phyloP scores from a whole-genome alignment of 1,140 invertebrate genomes.

The Neodiprion pinetum region DNA sequence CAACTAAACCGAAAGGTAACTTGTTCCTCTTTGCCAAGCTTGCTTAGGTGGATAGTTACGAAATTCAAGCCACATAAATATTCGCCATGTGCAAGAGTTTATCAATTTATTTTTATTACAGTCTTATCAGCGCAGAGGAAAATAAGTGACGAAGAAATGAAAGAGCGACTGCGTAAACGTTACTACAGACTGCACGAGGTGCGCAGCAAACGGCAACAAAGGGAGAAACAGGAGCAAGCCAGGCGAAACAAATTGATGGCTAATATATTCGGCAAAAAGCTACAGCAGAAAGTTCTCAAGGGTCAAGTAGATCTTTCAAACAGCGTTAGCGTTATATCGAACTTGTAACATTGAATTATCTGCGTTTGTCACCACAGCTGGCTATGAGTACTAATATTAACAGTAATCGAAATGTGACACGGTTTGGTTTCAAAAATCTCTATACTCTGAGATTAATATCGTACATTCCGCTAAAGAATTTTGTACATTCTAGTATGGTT shows the following conservation, averaged over 20 bases:
- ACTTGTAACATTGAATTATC: conserved; percentile 40
- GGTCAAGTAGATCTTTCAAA: conserved; percentile 63
- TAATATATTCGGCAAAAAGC: conserved; percentile 63
- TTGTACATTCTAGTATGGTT: no score
- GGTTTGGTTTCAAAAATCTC: no score
- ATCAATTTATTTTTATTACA: conserved; percentile 29
- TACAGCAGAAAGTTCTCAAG: conserved; percentile 61
- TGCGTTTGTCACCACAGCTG: no score
- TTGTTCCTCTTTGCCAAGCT: conserved; percentile 12
- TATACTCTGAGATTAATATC: no score
- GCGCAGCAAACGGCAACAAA: conserved; percentile 54
- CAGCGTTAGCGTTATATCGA: conserved; percentile 61
- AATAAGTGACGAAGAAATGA: conserved; percentile 58
- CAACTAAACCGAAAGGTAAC: conserved; percentile 42
- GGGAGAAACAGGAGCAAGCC: conserved; percentile 59
- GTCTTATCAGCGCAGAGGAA: conserved; percentile 49
- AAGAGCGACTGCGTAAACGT: conserved; percentile 57
- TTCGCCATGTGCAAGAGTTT: not conserved
- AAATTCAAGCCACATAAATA: not conserved
- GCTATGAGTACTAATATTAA: no score
- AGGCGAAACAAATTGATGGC: conserved; percentile 65
- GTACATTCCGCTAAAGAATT: no score
- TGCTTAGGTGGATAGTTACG: not conserved
- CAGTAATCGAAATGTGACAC: no score
- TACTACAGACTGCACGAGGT: conserved; percentile 61